Evolutionary conservation across 2,797 vertebrate species (phyloP), one percentile per base, ranked within the genome.

Genomic region (Etheostoma nigrum): DNA sequence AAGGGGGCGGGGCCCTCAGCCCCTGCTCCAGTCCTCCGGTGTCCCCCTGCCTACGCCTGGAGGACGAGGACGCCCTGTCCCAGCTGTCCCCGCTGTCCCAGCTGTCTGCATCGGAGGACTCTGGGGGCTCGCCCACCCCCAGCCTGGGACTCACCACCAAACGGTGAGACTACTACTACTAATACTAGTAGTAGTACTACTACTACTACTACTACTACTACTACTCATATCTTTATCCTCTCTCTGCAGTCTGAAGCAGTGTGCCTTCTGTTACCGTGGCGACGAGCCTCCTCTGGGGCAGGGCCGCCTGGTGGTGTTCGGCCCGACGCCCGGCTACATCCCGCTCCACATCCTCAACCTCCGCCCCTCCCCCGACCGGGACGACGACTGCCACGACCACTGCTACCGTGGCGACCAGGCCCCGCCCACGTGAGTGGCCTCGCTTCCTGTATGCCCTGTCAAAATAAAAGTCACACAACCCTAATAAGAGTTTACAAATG

Each of bases 241-340:
- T 33, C 6, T 33, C 30, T 33, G 1, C 85, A 92, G 92, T 85
- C 95, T 97, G 92, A 97, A 97, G 95, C 96, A 97, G 91, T 99
- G 98, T 91, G 98, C 97, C 92, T 99, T 99, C 92, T 99, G 98
- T 94, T 97, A 97, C 92, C 96, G 95, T 87, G 97, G 97, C 54
- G 96, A 96, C 59, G 91, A 95, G 62, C 97, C 96, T 91, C 95
- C 96, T 27, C 93, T 99, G 92, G 98, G 98, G 76, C 98, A 98
- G 94, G 98, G 98, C 65, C 96, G 96, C 75, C 92, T 99, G 83
- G 96, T 96, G 86, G 96, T 96, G 67, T 99, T 98, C 44, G 93
- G 96, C 79, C 96, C 97, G 6, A 97, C 98, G 2, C 97, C 97
- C 8, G 98, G 96, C 75, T 97, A 97, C 80, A 90, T 95, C 84